Base-by-base conservation (phyloP, 2,113 vertebrate genomes). In the Ptilorrhoa leucosticta region DNA sequence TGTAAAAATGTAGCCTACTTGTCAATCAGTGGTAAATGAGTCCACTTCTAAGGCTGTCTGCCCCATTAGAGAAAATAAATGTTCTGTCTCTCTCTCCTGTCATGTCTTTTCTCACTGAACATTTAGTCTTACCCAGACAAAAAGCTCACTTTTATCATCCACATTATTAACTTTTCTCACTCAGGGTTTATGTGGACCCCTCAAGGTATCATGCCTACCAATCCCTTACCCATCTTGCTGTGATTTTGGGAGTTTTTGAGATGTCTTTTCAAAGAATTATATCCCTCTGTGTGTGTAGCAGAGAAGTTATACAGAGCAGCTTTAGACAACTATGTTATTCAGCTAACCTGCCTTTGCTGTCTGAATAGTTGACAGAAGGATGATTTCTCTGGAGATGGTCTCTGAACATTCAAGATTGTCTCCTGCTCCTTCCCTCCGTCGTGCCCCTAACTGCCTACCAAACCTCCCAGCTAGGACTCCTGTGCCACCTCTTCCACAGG, bases 361-460 rank as follows among this genome's bases (percentile, higher is more conserved):
- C 40, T 2, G 6, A 82, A n/a, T 11, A 40, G 13, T 54, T 56
- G 60, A 39, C 17, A 89, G 44, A 51, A 48, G 23, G 15, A 12
- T 40, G 57, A 33, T 56, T 81, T 58, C 40, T 69, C 48, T 15
- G 30, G 30, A 45, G 20, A 50, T 53, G 30, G 37, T 31, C 75
- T 79, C 83, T 42, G 70, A 17, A 50, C 15, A 44, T 16, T 35
- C 42, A 66, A 71, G 47, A 54, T 1, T 39, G 21, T 44, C 24
- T 54, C 45, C 27, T 65, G 14, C 51, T 70, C 56, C 15, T 63
- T 35, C 20, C 30, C 10, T 76, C 37, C 2, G 0, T 45, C 4
- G 1, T 42, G 18, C 14, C 17, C 10, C 6, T 1, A 11, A 26
- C 39, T 61, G 40, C 23, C 26, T 3, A 37, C 0, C 0, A 75